Evolutionary conservation across 2,113 vertebrate genomes (phyloP), one percentile per base, ranked within the genome.

Genomic region (Rhabdornis inornatus): DNA sequence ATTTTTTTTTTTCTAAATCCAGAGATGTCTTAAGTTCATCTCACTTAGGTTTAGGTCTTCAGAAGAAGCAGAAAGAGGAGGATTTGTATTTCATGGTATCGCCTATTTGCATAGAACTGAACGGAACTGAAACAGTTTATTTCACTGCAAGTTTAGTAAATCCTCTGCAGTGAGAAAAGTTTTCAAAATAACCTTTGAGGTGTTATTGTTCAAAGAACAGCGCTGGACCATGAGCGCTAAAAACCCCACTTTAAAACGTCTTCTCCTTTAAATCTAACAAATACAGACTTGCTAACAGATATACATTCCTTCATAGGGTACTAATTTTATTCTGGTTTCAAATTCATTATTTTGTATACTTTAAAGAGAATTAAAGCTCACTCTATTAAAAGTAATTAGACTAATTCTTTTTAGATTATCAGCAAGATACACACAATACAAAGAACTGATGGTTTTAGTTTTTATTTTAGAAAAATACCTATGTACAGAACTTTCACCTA

Each of bases 221-320:
- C 0, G 0, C 28, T 78, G 40, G 27, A 77, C 11, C 23, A 47
- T 6, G 15, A 70, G 27, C 0, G 2, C 63, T 59, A 27, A 74
- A 80, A 49, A 2, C 5, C 4, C 16, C 2, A 9, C 20, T 77
- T 83, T 15, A 44, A 59, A 80, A n/a, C 2, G 4, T 65, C 20
- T 75, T 63, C 11, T 75, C 11, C 57, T 72, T 45, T 22, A 89
- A 83, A 89, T 18, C 19, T 55, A 50, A 17, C 8, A 78, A 78
- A 94, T 35, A 70, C 19, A 72, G 35, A 63, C 45, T 84, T 87
- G 39, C 15, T 90, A 83, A 65, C 10, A 86, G 11, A 65, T 20
- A 28, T 1, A 18, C 4, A 25, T 52, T 55, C 37, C 33, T 92
- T 90, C 44, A 44, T 2, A 52, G 37, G 7, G 8, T 28, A 47